These are phyloP conservation scores for Esox lucius DNA, from an alignment of 2,797 vertebrate species.

Conservation along the genomic window DNA sequence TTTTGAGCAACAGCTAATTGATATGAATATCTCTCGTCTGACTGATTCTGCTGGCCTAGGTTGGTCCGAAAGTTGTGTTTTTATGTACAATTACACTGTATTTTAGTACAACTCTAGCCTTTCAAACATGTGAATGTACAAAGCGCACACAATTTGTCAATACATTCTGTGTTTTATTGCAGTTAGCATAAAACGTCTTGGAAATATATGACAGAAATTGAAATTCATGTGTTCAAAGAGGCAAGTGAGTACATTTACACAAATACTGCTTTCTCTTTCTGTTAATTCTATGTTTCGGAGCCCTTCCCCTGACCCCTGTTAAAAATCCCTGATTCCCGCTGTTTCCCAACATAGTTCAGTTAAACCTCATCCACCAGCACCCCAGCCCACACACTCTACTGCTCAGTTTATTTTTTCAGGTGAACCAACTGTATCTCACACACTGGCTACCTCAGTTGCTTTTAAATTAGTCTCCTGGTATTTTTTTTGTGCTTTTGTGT, in stretches of 20 bases:
- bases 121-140: too few relatives aligned
- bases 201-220: too few relatives aligned
- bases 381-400: conserved; percentile 54
- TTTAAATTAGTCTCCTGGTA: conserved; percentile 90
- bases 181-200: too few relatives aligned
- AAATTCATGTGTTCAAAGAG: too few relatives aligned
- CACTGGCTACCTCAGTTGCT: conserved; percentile 87
- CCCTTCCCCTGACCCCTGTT: conserved; percentile 76
- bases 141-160: too few relatives aligned
- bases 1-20: background rate
- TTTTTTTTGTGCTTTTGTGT: conserved; percentile 76
- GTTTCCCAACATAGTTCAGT: conserved; percentile 73
- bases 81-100: too few relatives aligned
- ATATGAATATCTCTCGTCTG: background rate
- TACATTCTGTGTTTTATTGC: too few relatives aligned
- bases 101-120: too few relatives aligned
- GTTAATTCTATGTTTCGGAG: conserved; percentile 35
- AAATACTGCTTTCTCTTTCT: background rate
- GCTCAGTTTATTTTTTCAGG: conserved; percentile 92
- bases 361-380: conserved; percentile 52
- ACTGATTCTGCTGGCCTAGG: background rate
- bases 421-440: conserved; percentile 86
- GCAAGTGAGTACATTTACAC: background rate
- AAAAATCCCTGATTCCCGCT: conserved; percentile 60
- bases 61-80: too few relatives aligned